A percentile compares a stretch with the other conserved stretches of the same genome.
Conservation (phyloP, 2,888 invertebrate genomes). For the Criorhina ranunculi region DNA sequence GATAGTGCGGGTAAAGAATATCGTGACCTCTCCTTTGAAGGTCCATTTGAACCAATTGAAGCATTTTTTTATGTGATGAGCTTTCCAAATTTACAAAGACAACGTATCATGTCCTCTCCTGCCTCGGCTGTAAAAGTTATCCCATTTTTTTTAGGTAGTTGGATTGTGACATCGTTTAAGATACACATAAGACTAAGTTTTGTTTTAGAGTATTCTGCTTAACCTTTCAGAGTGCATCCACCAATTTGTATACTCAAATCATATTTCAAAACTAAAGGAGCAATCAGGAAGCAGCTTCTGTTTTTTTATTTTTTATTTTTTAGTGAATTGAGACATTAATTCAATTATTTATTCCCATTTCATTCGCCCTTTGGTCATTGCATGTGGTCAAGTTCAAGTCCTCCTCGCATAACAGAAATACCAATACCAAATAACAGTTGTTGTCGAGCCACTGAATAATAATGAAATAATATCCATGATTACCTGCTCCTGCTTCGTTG, state of each 20-base stretch:
- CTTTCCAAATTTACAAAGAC: no score
- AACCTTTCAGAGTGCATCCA: background rate
- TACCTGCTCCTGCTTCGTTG: conserved; percentile 49
- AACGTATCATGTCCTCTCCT: no score
- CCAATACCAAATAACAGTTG: conserved; percentile 76
- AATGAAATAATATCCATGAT: conserved; percentile 75
- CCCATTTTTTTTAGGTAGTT: no score
- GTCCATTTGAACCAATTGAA: no score
- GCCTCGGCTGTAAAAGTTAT: no score
- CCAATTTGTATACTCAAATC: conserved; percentile 44
- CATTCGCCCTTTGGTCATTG: conserved; percentile 36
- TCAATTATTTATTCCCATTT: conserved; percentile 69
- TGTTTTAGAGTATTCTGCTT: no score
- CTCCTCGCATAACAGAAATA: conserved; percentile 66
- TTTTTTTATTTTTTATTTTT: no score
- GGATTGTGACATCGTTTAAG: no score
- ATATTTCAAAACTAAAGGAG: conserved; percentile 59
- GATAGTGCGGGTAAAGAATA: no score
- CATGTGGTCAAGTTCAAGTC: conserved; percentile 62
- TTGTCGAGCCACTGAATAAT: conserved; percentile 76
- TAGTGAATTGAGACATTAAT: conserved; percentile 73
- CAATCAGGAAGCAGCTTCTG: conserved; percentile 62
- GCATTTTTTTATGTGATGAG: no score
- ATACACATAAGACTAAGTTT: no score
- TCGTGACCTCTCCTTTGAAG: no score